Evolutionary conservation across 2,113 vertebrate species (phyloP), one percentile per base, ranked within the genome.

Genomic region (Puntigrus tetrazona): DNA sequence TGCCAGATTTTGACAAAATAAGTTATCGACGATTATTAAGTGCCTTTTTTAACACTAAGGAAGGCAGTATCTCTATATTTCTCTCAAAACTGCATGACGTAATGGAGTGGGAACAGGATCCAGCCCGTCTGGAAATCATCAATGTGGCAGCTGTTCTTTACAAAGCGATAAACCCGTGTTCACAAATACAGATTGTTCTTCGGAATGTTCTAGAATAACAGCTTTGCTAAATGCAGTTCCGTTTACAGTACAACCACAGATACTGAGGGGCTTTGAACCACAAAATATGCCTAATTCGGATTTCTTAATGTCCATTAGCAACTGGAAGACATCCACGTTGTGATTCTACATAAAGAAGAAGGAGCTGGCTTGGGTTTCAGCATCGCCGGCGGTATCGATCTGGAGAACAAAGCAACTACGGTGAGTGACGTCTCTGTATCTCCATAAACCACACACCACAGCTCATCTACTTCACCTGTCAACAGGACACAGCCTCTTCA

Each of bases 261-360:
- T 75, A 41, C 34, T 59, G 34, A 85, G 65, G 25, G 27, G 10
- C 9, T 73, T 84, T 63, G 59, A 72, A 65, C 25, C 59, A 31
- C 25, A 4, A 63, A 78, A 31, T 67, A n/a, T 8, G 14, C 10
- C 29, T 70, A 73, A 87, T 76, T 84, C 79, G 27, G 41, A 29
- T 67, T 85, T 88, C 61, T 55, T 86, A 78, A 79, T 29, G 87
- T 82, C 87, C 57, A 36, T 74, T 92, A 99, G 98, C 95, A 97
- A 93, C 90, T 99, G 72, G 93, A 94, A 86, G 94, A 96, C 90
- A 96, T 98, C 85, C 97, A 96, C 0, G 96, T 98, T 16, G 97
- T 96, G 47, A 84, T 99, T 91, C 85, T 99, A 34, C 97, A 98
- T 85, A 99, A 99, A 92, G 97, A 98, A 27, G 96, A 97, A 57